phyloP scores from a whole-genome alignment of 1,140 invertebrate species.

The Dendroctonus ponderosae region DNA sequence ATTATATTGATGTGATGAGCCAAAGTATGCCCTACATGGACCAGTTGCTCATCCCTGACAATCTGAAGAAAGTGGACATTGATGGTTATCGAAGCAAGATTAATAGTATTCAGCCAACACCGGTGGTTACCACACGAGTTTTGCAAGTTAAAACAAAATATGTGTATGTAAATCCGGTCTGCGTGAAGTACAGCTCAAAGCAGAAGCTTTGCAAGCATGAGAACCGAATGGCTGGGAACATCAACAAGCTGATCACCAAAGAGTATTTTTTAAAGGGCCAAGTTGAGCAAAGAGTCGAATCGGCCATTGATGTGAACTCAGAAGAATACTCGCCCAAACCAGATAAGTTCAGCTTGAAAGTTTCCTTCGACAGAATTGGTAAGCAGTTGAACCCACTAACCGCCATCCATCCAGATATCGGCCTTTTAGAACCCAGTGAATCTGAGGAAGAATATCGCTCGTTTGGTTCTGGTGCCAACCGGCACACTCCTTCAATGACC shows the following conservation, averaged over 20 bases:
- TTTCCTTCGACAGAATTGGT: slow-evolving; percentile 24
- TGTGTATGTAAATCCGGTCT: slow-evolving; percentile 45
- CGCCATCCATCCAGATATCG: not conserved
- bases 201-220: slow-evolving; percentile 37
- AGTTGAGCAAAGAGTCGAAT: slow-evolving; percentile 15
- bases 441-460: slow-evolving; percentile 12
- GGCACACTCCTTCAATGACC: slow-evolving; percentile 35
- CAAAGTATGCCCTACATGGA: slow-evolving; percentile 45
- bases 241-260: slow-evolving; percentile 44
- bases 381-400: slow-evolving; percentile 1
- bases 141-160: slow-evolving; percentile 45
- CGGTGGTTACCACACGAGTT: slow-evolving; percentile 43
- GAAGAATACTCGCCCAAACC: slow-evolving; percentile 6
- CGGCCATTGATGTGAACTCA: slow-evolving; percentile 1
- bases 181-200: slow-evolving; percentile 44
- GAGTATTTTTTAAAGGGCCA: slow-evolving; percentile 40
- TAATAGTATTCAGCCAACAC: slow-evolving; percentile 38
- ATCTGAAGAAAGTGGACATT: not conserved
- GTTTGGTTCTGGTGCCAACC: slow-evolving; percentile 16
- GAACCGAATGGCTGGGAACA: slow-evolving; percentile 25
- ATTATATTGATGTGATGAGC: slow-evolving; percentile 44
- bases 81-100: slow-evolving; percentile 6
- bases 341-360: slow-evolving; percentile 21
- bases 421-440: slow-evolving; percentile 22
- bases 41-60: slow-evolving; percentile 41